Evolutionary conservation across 2,113 vertebrate genomes (phyloP).

Genomic region (Pampusana beccarii): DNA sequence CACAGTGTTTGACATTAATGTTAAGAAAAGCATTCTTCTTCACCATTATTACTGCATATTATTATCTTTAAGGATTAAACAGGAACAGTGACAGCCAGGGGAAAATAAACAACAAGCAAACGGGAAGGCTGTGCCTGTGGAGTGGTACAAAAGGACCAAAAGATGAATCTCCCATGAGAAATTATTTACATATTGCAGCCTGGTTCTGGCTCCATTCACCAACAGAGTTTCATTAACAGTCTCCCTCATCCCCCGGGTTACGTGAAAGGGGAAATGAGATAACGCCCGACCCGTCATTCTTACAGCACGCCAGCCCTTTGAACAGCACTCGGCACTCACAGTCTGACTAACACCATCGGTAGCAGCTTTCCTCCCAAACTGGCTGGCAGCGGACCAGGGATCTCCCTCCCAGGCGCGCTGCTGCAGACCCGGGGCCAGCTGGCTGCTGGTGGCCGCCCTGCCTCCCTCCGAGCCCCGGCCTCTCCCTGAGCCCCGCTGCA

Average conservation of each 20-base stretch:
- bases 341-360: not conserved
- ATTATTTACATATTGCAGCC: not conserved
- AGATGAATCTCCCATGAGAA: not conserved
- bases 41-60: not conserved
- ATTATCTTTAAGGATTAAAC: not conserved
- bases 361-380: not conserved
- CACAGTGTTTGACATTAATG: not conserved
- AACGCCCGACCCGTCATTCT: not conserved
- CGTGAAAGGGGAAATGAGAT: slow-evolving; percentile 12
- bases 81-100: not conserved
- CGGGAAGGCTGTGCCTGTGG: not conserved
- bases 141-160: not conserved
- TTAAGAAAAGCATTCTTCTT: not conserved
- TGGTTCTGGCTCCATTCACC: not conserved
- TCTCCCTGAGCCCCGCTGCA: not conserved
- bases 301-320: not conserved
- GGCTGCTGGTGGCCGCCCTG: accelerated
- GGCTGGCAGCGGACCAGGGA: not conserved
- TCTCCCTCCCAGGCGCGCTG: not conserved
- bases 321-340: not conserved
- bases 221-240: not conserved
- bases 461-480: not conserved
- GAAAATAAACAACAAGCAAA: slow-evolving; percentile 21
- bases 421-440: not conserved
- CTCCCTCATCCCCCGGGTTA: not conserved